Evolutionary conservation across 2,888 invertebrate species (phyloP).

Genomic region (Steinernema hermaphroditum): DNA sequence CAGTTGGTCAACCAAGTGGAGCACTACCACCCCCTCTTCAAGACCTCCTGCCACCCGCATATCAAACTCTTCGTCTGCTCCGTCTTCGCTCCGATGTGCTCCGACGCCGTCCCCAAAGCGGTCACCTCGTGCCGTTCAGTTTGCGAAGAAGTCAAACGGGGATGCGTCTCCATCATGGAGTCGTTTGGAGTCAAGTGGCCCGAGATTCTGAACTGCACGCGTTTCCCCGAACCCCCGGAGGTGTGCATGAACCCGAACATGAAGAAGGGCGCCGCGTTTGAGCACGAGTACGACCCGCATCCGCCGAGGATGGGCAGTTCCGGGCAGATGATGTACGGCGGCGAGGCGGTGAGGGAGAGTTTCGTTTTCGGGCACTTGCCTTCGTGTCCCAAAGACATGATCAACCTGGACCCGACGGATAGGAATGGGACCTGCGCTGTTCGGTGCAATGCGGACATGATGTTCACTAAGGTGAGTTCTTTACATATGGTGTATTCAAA

Average conservation of each 20-base stretch:
- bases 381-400: conserved; percentile 57
- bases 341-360: conserved; percentile 26
- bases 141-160: conserved; percentile 73
- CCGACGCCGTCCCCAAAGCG: conserved; percentile 75
- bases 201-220: conserved; percentile 77
- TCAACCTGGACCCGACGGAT: conserved; percentile 60
- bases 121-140: conserved; percentile 84
- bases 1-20: conserved; percentile 62
- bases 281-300: conserved; percentile 67
- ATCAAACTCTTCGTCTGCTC: conserved; percentile 79
- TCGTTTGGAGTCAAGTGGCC: conserved; percentile 75
- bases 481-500: too few relatives aligned
- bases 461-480: conserved; percentile 50
- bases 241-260: conserved; percentile 76
- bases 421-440: conserved; percentile 55
- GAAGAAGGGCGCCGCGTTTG: conserved; percentile 64
- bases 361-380: conserved; percentile 35
- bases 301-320: not conserved
- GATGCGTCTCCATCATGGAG: conserved; percentile 67
- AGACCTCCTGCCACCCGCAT: conserved; percentile 63
- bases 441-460: conserved; percentile 55
- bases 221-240: conserved; percentile 76
- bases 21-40: conserved; percentile 64
- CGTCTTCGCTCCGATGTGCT: conserved; percentile 86
- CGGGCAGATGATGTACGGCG: not conserved